Evolutionary conservation across 2,888 invertebrate genomes (phyloP), one percentile per base, ranked within the genome.

Genomic region (Pyrochroa serraticornis): DNA sequence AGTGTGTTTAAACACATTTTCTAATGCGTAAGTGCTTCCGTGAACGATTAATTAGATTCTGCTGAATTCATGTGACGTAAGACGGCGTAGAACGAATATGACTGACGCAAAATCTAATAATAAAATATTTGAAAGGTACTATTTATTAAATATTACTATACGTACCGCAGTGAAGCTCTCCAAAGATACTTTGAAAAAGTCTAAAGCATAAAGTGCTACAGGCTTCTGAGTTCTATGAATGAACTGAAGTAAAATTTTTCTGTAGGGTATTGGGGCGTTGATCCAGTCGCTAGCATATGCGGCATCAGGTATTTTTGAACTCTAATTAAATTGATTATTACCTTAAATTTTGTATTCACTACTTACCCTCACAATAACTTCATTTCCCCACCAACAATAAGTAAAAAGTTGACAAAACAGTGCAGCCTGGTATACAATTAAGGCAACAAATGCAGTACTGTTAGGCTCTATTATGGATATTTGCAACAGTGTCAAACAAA

Each of bases 221-320:
- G 35, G 43, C 13, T 50, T 56, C 34, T 56, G 56, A n/a, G 49
- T 35, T 13, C 50, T 37, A 6, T 9, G 32, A 13, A 56, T 50
- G 12, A 56, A 50, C 10, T 50, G 50, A 0, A 30, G 7, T 38
- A 49, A 33, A 10, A 34, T 44, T 35, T 50, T 56, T 43, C 31
- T 10, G 22, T 38, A 56, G 7, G 1, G 8, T 34, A 45, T n/a
- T 34, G 9, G 49, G 39, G 5, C 34, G 45, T 31, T 39, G 2
- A 43, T 10, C 56, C 56, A 56, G 14, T 56, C 35, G 30, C 56
- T 39, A 38, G 49, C 49, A 43, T 45, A 56, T 9, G 49, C 50
- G 2, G 56, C 56, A 30, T 38, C 34, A 30, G 49, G 39, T 12
- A 56, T 9, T 34, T 43, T 7, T 39, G 37, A 38, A 48, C 48